Percentiles rank a stretch among this genome's conserved stretches.
Conservation (phyloP, 1,140 invertebrate species). For the Magallana gigas region DNA sequence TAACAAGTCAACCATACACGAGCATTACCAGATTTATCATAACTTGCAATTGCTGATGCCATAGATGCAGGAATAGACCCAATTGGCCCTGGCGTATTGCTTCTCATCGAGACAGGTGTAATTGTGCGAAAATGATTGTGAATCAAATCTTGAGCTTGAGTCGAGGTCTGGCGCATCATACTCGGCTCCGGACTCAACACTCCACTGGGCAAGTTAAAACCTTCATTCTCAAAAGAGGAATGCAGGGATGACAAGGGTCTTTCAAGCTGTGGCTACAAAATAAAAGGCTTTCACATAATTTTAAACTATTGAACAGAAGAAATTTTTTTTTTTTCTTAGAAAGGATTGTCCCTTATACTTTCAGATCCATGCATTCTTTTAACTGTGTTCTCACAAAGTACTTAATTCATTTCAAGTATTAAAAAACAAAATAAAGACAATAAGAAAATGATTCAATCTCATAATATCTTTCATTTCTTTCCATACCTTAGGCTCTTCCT, state of each 20-base stretch:
- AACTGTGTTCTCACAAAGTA: too few species aligned
- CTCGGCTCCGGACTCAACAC: conserved; percentile 76
- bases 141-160: conserved; percentile 44
- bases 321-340: too few species aligned
- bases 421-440: too few species aligned
- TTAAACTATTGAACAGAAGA: too few species aligned
- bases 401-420: too few species aligned
- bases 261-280: conserved; percentile 52
- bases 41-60: conserved; percentile 51
- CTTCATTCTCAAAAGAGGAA: conserved; percentile 78
- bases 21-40: neutral
- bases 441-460: too few species aligned
- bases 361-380: too few species aligned
- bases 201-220: conserved; percentile 77
- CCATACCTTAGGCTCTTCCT: conserved; percentile 67
- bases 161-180: conserved; percentile 57
- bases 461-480: neutral
- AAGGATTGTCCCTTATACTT: too few species aligned
- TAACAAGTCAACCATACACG: too few species aligned
- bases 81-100: conserved; percentile 23
- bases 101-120: conserved; percentile 55
- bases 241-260: conserved; percentile 72
- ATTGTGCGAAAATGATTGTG: conserved; percentile 42
- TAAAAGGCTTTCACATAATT: neutral
- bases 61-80: conserved; percentile 41